Evolutionary conservation across 2,113 vertebrate genomes (phyloP).

Genomic region (Marmota flaviventris): DNA sequence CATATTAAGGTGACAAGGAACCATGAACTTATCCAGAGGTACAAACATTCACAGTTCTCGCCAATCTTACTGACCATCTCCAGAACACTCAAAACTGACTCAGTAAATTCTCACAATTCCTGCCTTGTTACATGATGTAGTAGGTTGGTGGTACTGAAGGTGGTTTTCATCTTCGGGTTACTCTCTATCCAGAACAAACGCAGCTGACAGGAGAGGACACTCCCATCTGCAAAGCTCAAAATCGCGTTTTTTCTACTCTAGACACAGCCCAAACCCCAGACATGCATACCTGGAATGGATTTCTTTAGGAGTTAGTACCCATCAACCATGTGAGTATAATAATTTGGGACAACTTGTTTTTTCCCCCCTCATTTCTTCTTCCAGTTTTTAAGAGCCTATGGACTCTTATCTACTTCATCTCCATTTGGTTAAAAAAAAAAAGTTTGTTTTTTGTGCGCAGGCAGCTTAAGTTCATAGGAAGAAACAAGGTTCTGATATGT

Average conservation of each 20-base stretch:
- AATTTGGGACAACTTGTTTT: slow-evolving; percentile 71
- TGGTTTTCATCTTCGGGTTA: slow-evolving; percentile 14
- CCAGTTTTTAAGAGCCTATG: slow-evolving; percentile 74
- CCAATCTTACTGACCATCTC: slow-evolving; percentile 32
- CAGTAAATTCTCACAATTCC: slow-evolving; percentile 9
- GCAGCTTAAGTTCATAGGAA: slow-evolving; percentile 91
- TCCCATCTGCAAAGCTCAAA: slow-evolving; percentile 39
- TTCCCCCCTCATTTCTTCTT: slow-evolving; percentile 59
- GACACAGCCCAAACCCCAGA: slow-evolving; percentile 55
- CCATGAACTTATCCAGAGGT: slow-evolving; percentile 70
- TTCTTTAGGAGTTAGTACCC: slow-evolving; percentile 65
- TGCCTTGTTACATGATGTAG: neutral
- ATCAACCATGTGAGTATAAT: slow-evolving; percentile 47
- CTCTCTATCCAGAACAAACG: neutral
- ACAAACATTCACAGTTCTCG: slow-evolving; percentile 48
- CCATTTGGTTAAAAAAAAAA: slow-evolving; percentile 68
- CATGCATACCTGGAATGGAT: slow-evolving; percentile 78
- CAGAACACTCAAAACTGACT: neutral
- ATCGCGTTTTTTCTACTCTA: slow-evolving; percentile 58
- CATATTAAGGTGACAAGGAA: slow-evolving; percentile 63
- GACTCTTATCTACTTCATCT: slow-evolving; percentile 76
- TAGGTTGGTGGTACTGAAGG: neutral
- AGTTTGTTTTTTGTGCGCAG: slow-evolving; percentile 88
- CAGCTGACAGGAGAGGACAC: neutral
- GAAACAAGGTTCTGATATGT: slow-evolving; percentile 89